These are phyloP conservation scores for Myocastor coypus DNA, from an alignment of 2,113 vertebrate genomes.

Conservation along the genomic window DNA sequence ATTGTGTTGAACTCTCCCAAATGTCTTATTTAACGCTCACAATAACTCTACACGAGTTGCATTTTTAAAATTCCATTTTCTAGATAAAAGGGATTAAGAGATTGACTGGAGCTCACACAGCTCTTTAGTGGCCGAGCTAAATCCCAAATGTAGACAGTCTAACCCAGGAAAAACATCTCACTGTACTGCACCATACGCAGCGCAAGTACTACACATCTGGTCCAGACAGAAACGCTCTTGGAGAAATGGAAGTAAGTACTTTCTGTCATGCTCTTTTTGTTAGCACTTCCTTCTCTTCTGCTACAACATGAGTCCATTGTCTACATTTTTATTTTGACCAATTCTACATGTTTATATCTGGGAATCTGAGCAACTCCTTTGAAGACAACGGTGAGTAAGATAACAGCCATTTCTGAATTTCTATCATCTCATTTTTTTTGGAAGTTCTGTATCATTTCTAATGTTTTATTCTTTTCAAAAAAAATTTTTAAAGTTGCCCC, in stretches of 20 bases:
- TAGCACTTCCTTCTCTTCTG: slow-evolving; percentile 29
- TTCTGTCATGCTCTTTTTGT: neutral
- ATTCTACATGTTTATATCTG: too few species aligned
- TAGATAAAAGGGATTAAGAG: slow-evolving; percentile 52
- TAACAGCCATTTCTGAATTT: too few species aligned
- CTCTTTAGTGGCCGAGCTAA: neutral
- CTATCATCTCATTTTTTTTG: too few species aligned
- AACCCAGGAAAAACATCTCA: neutral
- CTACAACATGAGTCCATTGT: neutral
- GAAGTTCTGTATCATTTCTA: too few species aligned
- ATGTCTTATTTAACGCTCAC: slow-evolving; percentile 50
- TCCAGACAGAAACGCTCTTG: neutral
- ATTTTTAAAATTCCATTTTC: slow-evolving; percentile 57
- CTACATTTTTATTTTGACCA: too few species aligned
- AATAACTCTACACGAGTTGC: neutral
- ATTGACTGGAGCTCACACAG: neutral
- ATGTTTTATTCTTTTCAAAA: too few species aligned
- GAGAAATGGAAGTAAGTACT: neutral
- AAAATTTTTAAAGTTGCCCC: neutral
- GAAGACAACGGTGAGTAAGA: too few species aligned
- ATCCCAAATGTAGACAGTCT: neutral
- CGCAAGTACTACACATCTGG: neutral
- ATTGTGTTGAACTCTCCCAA: slow-evolving; percentile 57
- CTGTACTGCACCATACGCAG: neutral
- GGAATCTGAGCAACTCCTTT: too few species aligned